Evolutionary conservation across 2,113 vertebrate species (phyloP).

Genomic region (Gnathonemus longibarbis): DNA sequence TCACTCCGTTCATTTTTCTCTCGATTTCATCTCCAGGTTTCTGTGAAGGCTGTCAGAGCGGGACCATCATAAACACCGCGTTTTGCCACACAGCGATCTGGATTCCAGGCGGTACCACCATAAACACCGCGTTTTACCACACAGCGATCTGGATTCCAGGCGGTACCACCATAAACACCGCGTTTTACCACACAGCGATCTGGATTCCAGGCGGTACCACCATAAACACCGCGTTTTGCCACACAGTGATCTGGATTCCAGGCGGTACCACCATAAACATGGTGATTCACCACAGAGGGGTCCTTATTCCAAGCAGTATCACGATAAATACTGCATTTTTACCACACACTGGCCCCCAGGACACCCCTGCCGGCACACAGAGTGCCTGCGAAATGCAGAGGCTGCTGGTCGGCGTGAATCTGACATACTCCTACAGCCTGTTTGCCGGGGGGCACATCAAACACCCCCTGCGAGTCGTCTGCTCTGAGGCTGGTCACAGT

Average conservation of each 20-base stretch:
- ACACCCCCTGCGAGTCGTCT: constrained; percentile 45
- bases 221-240: neutral
- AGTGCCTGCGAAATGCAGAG: constrained; percentile 21
- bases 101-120: too few species aligned
- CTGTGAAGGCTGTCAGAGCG: neutral
- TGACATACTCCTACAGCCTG: constrained; percentile 31
- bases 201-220: neutral
- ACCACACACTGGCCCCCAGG: neutral
- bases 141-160: too few species aligned
- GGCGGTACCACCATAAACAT: neutral
- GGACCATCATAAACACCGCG: neutral
- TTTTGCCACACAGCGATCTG: neutral
- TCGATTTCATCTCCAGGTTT: neutral
- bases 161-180: neutral
- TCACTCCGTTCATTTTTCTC: neutral
- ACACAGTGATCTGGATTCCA: neutral
- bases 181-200: too few species aligned
- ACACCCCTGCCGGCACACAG: neutral
- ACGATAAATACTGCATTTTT: too few species aligned
- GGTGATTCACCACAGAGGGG: neutral
- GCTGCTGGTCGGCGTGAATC: constrained; percentile 45
- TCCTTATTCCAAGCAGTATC: neutral
- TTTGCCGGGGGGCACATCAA: constrained; percentile 39
- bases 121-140: too few species aligned
- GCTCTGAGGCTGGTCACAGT: constrained; percentile 45